Evolutionary conservation across 2,888 invertebrate species (phyloP).

Genomic region (Zygogramma bicolorata): DNA sequence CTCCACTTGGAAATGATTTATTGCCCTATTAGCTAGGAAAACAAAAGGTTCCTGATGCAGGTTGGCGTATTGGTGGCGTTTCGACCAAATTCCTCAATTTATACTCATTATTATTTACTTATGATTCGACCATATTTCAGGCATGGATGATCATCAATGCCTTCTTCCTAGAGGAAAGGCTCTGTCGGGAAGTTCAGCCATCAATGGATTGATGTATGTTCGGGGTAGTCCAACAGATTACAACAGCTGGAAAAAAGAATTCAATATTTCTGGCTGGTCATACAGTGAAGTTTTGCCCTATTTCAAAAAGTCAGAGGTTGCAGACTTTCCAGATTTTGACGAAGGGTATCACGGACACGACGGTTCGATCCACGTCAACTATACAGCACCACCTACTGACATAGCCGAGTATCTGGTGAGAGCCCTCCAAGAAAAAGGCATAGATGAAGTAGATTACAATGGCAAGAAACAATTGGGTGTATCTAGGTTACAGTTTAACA

Average conservation of each 20-base stretch:
- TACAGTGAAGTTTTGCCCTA: slow-evolving; percentile 77
- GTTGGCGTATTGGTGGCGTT: no score
- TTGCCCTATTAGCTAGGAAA: no score
- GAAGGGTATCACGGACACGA: slow-evolving; percentile 54
- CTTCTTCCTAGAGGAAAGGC: slow-evolving; percentile 74
- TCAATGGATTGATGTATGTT: slow-evolving; percentile 84
- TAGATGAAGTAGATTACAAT: slow-evolving; percentile 28
- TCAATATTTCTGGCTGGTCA: slow-evolving; percentile 80
- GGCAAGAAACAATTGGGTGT: slow-evolving; percentile 20
- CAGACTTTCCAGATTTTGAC: background rate
- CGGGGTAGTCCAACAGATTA: slow-evolving; percentile 75
- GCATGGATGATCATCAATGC: slow-evolving; percentile 60
- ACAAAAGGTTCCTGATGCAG: no score
- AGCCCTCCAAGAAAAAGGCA: slow-evolving; percentile 68
- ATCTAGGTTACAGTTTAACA: slow-evolving; percentile 27
- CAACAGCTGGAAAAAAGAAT: slow-evolving; percentile 74
- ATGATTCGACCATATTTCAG: slow-evolving; percentile 5
- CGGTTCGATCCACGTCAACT: slow-evolving; percentile 68
- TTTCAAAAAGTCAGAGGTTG: slow-evolving; percentile 79
- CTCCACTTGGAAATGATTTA: no score
- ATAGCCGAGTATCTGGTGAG: slow-evolving; percentile 11
- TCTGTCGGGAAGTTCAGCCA: slow-evolving; percentile 81
- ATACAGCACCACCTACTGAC: slow-evolving; percentile 20
- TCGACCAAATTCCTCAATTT: no score
- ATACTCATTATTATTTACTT: no score